Evolutionary conservation across 2,888 invertebrate genomes (phyloP), one percentile per base, ranked within the genome.

Genomic region (Desoria tigrina): DNA sequence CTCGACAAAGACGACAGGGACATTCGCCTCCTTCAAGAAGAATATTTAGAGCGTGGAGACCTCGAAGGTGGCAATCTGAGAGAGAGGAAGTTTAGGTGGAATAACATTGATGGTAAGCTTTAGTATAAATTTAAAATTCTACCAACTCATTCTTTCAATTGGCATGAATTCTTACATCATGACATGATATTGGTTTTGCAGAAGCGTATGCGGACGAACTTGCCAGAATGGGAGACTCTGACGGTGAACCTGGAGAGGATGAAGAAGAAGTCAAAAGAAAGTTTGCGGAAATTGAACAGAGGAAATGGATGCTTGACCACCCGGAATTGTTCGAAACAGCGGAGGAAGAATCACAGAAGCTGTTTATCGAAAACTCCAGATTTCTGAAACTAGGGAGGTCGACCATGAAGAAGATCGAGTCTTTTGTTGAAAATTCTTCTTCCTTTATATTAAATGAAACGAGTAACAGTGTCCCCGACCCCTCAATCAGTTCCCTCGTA

Each of bases 21-120:
- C 79, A 87, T 96, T 21, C 84, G 89, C 75, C 80, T 91, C 75
- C 83, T 94, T 16, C 90, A 96, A 79, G 94, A 96, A 78, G 82
- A 92, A 78, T 83, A 94, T 28, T 86, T 96, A 42, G 93, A 94
- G 78, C 94, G 95, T 78, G 93, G 92, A 0, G 95, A 96, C 77
- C 83, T 92, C 72, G 86, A 90, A 74, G 83, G 84, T 1, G 60
- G 32, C 1, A 60, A 60, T 27, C n/a, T 21, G 14, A 83, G 94
- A 2, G 87, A 88, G 77, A 82, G 92, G 32, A 88, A 90, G 78
- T 96, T 95, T 79, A 85, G 87, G 69, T 96, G 94, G 95, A 89
- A 85, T 77, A 89, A 92, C 80, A 84, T 88, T 63, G 88, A 80
- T 77, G 72, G 79, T 65, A 50, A 11, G n/a, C n/a, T 51, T 27